phyloP scores from a whole-genome alignment of 2,113 vertebrate genomes.

The Lagopus muta region DNA sequence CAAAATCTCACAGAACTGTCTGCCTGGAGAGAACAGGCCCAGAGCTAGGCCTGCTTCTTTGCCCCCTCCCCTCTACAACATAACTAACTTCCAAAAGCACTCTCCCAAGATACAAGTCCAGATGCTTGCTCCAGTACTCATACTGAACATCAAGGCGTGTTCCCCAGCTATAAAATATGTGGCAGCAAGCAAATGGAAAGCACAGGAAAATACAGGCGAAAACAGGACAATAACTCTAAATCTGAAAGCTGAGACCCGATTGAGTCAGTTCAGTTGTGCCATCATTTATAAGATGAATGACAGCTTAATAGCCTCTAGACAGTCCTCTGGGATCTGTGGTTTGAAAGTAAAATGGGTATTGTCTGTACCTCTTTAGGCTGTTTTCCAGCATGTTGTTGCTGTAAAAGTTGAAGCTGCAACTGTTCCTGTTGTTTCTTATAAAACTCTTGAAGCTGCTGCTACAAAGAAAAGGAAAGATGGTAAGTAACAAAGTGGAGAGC shows the following conservation, averaged over 20 bases:
- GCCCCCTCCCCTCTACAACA: background rate
- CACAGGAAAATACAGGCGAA: slow-evolving; percentile 63
- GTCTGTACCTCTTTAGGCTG: slow-evolving; percentile 97
- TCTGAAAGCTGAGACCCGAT: slow-evolving; percentile 75
- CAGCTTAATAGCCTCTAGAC: slow-evolving; percentile 79
- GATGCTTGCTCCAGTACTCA: background rate
- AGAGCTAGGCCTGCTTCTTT: background rate
- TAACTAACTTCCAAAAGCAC: slow-evolving; percentile 37
- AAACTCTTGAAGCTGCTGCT: slow-evolving; percentile 99
- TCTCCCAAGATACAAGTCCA: background rate
- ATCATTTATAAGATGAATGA: slow-evolving; percentile 83
- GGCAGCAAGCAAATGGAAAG: slow-evolving; percentile 68
- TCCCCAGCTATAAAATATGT: slow-evolving; percentile 43
- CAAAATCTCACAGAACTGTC: background rate
- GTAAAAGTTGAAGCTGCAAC: slow-evolving; percentile 98
- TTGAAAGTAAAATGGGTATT: slow-evolving; percentile 81
- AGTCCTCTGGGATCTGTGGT: slow-evolving; percentile 74
- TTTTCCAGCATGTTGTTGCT: slow-evolving; percentile 98
- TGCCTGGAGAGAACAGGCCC: background rate
- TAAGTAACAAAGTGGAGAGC: slow-evolving; percentile 74
- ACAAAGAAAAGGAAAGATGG: slow-evolving; percentile 79
- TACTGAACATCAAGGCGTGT: background rate
- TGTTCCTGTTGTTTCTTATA: slow-evolving; percentile 99
- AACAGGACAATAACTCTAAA: slow-evolving; percentile 76
- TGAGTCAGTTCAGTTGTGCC: slow-evolving; percentile 77